phyloP scores from a whole-genome alignment of 37 sponge, comb jelly and placozoan species.

The Chondrosia reniformis region DNA sequence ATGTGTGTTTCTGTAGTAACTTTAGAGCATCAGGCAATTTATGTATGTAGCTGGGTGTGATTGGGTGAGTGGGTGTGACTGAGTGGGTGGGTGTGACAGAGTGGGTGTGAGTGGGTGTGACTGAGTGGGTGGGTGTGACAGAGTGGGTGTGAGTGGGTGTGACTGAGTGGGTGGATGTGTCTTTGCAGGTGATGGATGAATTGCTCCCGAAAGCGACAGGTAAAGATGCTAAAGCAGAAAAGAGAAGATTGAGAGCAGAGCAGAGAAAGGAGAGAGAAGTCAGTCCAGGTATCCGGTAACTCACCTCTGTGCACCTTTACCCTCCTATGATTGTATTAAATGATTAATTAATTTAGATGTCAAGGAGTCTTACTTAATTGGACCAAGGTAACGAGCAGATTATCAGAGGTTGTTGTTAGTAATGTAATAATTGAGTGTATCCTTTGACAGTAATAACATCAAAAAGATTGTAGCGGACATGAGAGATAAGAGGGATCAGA shows the following conservation, averaged over 20 bases:
- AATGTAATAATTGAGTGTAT: not conserved
- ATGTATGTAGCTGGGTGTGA: too few species aligned
- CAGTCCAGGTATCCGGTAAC: slow-evolving; percentile 64
- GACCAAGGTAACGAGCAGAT: not conserved
- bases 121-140: too few species aligned
- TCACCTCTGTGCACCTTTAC: not conserved
- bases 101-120: too few species aligned
- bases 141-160: too few species aligned
- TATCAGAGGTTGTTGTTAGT: not conserved
- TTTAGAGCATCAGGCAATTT: too few species aligned
- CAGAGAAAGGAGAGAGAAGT: slow-evolving; percentile 59
- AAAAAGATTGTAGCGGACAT: not conserved
- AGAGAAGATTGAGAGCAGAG: slow-evolving; percentile 54
- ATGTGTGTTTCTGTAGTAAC: too few species aligned
- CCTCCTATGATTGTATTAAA: slow-evolving; percentile 1
- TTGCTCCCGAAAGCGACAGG: slow-evolving; percentile 84
- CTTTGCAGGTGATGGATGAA: slow-evolving; percentile 83
- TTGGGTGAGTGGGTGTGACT: too few species aligned
- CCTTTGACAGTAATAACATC: not conserved
- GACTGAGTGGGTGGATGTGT: too few species aligned
- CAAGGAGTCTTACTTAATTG: slow-evolving; percentile 30
- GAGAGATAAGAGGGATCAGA: slow-evolving; percentile 41
- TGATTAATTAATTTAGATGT: not conserved
- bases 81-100: too few species aligned
- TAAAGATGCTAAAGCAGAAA: slow-evolving; percentile 73